Evolutionary conservation across 1,140 invertebrate genomes (phyloP).

Genomic region (Drosophila mauritiana): DNA sequence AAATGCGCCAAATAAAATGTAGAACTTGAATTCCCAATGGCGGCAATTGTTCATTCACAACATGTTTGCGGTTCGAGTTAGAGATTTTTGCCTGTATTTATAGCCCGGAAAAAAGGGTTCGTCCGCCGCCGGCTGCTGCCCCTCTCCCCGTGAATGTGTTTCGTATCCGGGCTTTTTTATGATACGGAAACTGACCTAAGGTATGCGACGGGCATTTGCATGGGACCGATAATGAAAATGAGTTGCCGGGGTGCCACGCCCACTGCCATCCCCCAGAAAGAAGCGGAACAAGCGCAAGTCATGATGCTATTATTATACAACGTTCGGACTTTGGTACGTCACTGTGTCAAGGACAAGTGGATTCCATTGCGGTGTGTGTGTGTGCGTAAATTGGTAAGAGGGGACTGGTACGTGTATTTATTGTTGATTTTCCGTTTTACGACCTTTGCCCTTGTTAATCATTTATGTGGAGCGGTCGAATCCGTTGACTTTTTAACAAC

Average conservation of each 20-base stretch:
- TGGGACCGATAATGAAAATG: slow-evolving; percentile 73
- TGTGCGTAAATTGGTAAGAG: slow-evolving; percentile 26
- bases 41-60: background rate
- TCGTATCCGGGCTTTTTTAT: slow-evolving; percentile 48
- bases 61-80: slow-evolving; percentile 6
- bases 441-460: slow-evolving; percentile 38
- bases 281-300: slow-evolving; percentile 67
- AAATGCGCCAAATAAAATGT: background rate
- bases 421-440: slow-evolving; percentile 50
- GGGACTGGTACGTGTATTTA: slow-evolving; percentile 31
- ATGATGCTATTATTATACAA: slow-evolving; percentile 55
- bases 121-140: slow-evolving; percentile 19
- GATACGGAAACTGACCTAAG: slow-evolving; percentile 74
- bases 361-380: slow-evolving; percentile 36
- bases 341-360: slow-evolving; percentile 81
- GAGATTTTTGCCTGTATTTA: slow-evolving; percentile 24
- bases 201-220: slow-evolving; percentile 72
- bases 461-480: slow-evolving; percentile 15
- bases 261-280: slow-evolving; percentile 4
- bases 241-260: slow-evolving; percentile 9
- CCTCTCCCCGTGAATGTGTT: background rate
- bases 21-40: background rate
- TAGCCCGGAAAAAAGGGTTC: slow-evolving; percentile 47
- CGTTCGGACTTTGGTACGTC: slow-evolving; percentile 59
- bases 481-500: slow-evolving; percentile 30